Evolutionary conservation across 2,113 vertebrate genomes (phyloP).

Genomic region (Camelus dromedarius): DNA sequence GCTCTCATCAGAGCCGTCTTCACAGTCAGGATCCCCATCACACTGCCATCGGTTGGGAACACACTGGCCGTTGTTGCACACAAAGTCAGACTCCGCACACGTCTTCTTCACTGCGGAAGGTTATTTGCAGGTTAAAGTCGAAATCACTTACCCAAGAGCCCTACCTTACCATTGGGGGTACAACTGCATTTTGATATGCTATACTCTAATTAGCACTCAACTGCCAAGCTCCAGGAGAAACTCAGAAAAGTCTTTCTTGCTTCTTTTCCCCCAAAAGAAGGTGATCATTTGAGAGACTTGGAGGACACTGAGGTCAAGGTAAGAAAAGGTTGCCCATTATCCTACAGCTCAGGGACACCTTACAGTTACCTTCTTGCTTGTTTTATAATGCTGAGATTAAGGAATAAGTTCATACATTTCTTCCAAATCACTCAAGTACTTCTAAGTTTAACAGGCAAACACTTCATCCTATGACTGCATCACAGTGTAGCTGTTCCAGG

Average conservation of each 20-base stretch:
- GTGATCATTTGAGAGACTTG: not conserved
- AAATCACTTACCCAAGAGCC: not conserved
- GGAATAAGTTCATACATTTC: not conserved
- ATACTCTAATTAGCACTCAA: not conserved
- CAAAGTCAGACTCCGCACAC: conserved; percentile 93
- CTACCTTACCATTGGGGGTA: not conserved
- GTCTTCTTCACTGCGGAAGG: conserved; percentile 93
- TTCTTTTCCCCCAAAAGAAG: not conserved
- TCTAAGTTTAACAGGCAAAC: not conserved
- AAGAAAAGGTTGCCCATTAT: not conserved
- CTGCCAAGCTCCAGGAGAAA: not conserved
- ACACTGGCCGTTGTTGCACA: conserved; percentile 95
- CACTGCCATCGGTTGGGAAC: conserved; percentile 97
- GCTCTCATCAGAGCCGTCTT: conserved; percentile 96
- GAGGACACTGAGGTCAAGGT: not conserved
- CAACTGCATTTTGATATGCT: not conserved
- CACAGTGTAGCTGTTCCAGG: not conserved
- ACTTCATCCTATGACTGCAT: not conserved
- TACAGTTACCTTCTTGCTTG: not conserved
- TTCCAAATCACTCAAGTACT: not conserved
- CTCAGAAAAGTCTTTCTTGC: not conserved
- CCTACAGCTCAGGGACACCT: not conserved
- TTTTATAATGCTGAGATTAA: not conserved
- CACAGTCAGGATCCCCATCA: conserved; percentile 97
- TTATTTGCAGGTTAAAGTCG: conserved; percentile 18